A percentile compares a stretch with the other conserved stretches of the same genome.
These are phyloP conservation scores for Hoplias malabaricus DNA, from an alignment of 2,113 vertebrate species.

Conservation along the genomic window DNA sequence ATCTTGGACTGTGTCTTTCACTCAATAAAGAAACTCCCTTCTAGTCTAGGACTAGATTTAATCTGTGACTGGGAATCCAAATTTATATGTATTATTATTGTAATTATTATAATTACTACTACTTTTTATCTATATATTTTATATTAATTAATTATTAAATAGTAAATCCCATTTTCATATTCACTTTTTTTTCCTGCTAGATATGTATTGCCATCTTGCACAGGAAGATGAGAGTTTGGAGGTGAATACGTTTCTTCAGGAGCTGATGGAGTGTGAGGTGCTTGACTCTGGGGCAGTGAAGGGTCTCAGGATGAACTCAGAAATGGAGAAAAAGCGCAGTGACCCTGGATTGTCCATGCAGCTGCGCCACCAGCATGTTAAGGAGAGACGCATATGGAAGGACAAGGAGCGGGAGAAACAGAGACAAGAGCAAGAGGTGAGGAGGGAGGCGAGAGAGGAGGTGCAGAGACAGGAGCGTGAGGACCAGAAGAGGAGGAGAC, in stretches of 20 bases:
- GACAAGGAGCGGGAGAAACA: slow-evolving; percentile 75
- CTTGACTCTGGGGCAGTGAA: slow-evolving; percentile 71
- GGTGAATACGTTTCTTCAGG: slow-evolving; percentile 80
- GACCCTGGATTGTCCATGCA: slow-evolving; percentile 87
- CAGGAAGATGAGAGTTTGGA: slow-evolving; percentile 79
- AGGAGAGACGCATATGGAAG: slow-evolving; percentile 78
- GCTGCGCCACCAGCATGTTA: slow-evolving; percentile 88
- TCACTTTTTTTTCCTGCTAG: slow-evolving; percentile 59
- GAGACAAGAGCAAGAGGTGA: slow-evolving; percentile 71
- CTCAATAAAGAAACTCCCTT: no score
- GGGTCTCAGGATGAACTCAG: slow-evolving; percentile 71
- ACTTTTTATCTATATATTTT: not conserved
- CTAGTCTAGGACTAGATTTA: no score
- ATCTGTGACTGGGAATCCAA: no score
- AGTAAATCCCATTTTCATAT: no score
- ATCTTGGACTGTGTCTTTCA: no score
- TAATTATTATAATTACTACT: not conserved
- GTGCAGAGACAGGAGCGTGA: slow-evolving; percentile 73
- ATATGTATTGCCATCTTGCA: slow-evolving; percentile 82
- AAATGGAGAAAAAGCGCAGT: slow-evolving; percentile 63
- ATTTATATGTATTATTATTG: no score
- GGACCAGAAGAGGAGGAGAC: slow-evolving; percentile 73
- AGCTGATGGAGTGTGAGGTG: slow-evolving; percentile 82
- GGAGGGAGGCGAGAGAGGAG: slow-evolving; percentile 70
- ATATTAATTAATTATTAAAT: no score